Base-by-base conservation (phyloP, 2,888 invertebrate species). In the Muschampia plurimacula region DNA sequence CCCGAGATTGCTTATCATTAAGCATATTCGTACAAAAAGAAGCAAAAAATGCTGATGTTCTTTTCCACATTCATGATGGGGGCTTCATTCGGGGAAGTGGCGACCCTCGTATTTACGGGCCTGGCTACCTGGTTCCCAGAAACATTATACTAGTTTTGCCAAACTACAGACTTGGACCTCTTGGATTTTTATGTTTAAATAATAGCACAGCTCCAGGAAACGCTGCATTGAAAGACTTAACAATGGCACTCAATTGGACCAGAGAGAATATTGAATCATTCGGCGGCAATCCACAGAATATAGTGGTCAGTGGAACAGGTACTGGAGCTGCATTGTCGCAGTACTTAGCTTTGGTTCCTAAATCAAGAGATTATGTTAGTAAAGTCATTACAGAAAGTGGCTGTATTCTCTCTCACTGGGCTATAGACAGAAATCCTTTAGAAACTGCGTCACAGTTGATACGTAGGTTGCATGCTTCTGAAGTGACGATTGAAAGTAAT, bases 61-160 rank as follows among this genome's bases (percentile, higher is more conserved):
- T 92, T 1, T 89, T 92, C 67, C 86, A 92, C 71, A 89, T 95
- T 59, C 92, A 95, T 74, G 92, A 87, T 67, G 89, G 92, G 39
- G 83, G 86, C 59, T 91, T 89, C 63, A 76, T 76, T 4, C 72
- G 69, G 0, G 92, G 92, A 13, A 89, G 91, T 66, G 92, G 89
- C 1, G 80, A 91, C 69, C 91, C 91, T 1, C 74, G 76, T 1
- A 78, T 85, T 36, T 92, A 91, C 72, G 90, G 89, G 1, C 92
- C 95, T 5, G 86, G 90, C 59, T 81, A 89, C 74, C 75, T 92
- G 15, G 88, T 89, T 0, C 67, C 83, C 2, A 80, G 86, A 74
- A 86, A 83, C 39, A 75, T 91, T 7, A 88, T 90, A 66, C 74
- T 92, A 22, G 87, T 92, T 55, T 75, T 92, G 73, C 91, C 92